phyloP scores from a whole-genome alignment of 2,797 vertebrate species.

The Craterocephalus amniculus region DNA sequence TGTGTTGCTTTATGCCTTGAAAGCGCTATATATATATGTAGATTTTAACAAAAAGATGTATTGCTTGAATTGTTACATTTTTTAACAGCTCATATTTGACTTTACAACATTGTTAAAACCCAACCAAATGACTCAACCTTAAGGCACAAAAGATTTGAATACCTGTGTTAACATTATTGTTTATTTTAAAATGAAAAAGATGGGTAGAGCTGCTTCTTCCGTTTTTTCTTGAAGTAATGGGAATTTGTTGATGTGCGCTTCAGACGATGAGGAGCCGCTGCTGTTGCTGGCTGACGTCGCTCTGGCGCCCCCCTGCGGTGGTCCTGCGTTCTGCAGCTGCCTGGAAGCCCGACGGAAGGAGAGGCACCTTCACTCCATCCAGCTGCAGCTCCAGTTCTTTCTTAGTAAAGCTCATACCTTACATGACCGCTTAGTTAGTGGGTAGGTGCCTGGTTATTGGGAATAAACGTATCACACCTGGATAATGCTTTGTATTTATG shows the following conservation, averaged over 20 bases:
- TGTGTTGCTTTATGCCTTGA: too few species aligned
- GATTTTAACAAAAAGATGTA: too few species aligned
- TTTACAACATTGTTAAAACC: neutral
- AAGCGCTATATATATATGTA: too few species aligned
- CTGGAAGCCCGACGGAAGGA: slow-evolving; percentile 52
- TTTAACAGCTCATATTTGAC: neutral
- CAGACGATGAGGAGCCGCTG: slow-evolving; percentile 13
- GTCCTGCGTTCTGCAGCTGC: neutral
- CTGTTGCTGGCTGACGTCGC: slow-evolving; percentile 9
- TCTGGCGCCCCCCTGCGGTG: slow-evolving; percentile 56
- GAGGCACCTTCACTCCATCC: slow-evolving; percentile 66
- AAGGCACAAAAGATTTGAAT: neutral
- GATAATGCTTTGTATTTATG: accelerated
- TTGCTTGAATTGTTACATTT: neutral
- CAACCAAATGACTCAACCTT: neutral
- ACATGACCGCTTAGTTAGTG: slow-evolving; percentile 62
- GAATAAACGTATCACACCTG: too few species aligned
- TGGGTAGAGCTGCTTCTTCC: neutral
- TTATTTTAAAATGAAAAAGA: neutral
- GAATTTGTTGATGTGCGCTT: neutral
- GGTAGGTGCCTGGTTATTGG: slow-evolving; percentile 34
- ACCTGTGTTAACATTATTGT: neutral
- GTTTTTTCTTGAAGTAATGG: neutral
- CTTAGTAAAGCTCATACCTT: slow-evolving; percentile 80
- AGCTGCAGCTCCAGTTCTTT: slow-evolving; percentile 79